Percentiles rank a stretch among this genome's conserved stretches.
Conservation (phyloP, 2,113 vertebrate species). For the Oreochromis aureus region DNA sequence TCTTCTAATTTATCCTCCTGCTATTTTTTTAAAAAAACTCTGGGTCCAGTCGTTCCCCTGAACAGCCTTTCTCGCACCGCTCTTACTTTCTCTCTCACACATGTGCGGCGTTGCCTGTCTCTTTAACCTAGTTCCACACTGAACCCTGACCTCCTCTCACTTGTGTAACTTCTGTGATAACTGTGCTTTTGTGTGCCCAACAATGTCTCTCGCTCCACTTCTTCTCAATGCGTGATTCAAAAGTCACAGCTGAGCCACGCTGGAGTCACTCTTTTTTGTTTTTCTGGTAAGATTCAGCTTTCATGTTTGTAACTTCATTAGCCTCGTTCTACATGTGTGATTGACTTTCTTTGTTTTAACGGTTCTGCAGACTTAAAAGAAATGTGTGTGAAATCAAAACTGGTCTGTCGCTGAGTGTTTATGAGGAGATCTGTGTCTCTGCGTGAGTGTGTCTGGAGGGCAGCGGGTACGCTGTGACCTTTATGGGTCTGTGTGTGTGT, state of each 20-base stretch:
- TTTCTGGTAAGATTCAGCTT: neutral
- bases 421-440: constrained; percentile 7
- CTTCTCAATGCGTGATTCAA: neutral
- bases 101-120: neutral
- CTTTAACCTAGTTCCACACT: constrained; percentile 49
- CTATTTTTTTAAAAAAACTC: no score
- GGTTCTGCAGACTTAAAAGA: neutral
- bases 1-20: neutral
- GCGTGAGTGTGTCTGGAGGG: constrained; percentile 45
- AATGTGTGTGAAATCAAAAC: neutral
- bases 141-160: constrained; percentile 34
- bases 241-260: neutral
- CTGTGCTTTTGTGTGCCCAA: neutral
- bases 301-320: neutral
- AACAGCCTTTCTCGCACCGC: neutral
- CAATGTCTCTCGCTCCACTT: constrained; percentile 1
- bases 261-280: neutral
- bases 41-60: neutral
- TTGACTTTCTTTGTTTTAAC: neutral
- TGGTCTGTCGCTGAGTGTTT: neutral
- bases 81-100: neutral
- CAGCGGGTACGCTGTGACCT: constrained; percentile 53
- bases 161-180: constrained; percentile 44
- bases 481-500: constrained; percentile 19
- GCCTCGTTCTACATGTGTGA: neutral